These are phyloP conservation scores for Euwallacea similis DNA, from an alignment of 1,140 invertebrate genomes.

Conservation along the genomic window DNA sequence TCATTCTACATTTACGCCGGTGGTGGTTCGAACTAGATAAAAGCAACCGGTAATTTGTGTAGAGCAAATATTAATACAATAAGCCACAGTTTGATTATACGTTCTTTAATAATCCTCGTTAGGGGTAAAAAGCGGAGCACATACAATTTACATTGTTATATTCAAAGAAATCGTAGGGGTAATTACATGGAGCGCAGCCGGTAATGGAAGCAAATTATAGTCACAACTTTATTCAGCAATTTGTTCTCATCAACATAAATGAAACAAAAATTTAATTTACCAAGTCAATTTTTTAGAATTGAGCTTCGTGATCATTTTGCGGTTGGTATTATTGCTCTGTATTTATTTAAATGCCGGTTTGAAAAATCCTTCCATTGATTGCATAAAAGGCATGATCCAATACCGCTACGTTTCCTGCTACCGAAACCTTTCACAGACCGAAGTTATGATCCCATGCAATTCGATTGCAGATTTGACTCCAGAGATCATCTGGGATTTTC, in stretches of 20 bases:
- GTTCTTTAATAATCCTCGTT: slow-evolving; percentile 16
- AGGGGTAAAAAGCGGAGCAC: slow-evolving; percentile 22
- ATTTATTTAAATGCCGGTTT: too few species aligned
- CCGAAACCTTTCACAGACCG: too few species aligned
- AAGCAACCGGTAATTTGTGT: slow-evolving; percentile 14
- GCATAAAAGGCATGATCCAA: too few species aligned
- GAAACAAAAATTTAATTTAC: slow-evolving; percentile 25
- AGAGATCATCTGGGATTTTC: too few species aligned
- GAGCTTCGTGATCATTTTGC: too few species aligned
- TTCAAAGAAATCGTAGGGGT: slow-evolving; percentile 22
- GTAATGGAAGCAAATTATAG: slow-evolving; percentile 19
- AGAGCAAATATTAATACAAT: slow-evolving; percentile 10
- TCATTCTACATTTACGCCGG: neutral
- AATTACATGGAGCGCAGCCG: slow-evolving; percentile 17
- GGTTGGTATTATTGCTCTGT: too few species aligned
- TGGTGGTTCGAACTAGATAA: neutral
- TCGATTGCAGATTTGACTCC: too few species aligned
- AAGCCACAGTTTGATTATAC: neutral
- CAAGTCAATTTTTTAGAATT: neutral
- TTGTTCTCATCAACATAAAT: slow-evolving; percentile 26
- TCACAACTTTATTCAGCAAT: slow-evolving; percentile 17
- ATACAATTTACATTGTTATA: slow-evolving; percentile 20
- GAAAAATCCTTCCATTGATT: too few species aligned
- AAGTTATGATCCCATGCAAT: too few species aligned
- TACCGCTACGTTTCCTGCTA: too few species aligned